phyloP scores from a whole-genome alignment of 2,888 invertebrate species.

The Drosophila kuntzei region DNA sequence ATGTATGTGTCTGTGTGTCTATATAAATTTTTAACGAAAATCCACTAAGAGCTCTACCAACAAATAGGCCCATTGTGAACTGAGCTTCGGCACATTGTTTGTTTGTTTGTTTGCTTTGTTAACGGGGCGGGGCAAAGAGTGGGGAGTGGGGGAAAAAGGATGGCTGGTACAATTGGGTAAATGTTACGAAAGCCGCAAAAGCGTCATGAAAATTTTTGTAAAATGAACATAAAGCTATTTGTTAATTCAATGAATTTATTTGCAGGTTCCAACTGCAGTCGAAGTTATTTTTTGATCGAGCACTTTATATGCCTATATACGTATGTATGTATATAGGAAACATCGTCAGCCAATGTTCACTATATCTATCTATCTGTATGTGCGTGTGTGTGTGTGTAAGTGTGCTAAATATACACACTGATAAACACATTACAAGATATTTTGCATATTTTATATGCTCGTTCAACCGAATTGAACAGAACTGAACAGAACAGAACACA shows the following conservation, averaged over 20 bases:
- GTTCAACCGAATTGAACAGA: constrained; percentile 11
- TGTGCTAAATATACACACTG: constrained; percentile 61
- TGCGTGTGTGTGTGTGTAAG: constrained; percentile 9
- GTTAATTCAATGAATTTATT: constrained; percentile 74
- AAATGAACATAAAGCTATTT: constrained; percentile 73
- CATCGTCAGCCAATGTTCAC: constrained; percentile 49
- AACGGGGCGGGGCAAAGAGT: neutral
- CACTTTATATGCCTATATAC: constrained; percentile 14
- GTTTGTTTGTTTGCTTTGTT: constrained; percentile 23
- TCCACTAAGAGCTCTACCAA: constrained; percentile 63
- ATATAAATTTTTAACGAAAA: constrained; percentile 72
- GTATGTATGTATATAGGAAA: too few species aligned
- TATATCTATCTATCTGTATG: constrained; percentile 1
- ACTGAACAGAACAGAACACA: constrained; percentile 4
- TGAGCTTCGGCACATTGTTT: constrained; percentile 14
- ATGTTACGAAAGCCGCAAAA: constrained; percentile 51
- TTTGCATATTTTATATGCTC: constrained; percentile 73
- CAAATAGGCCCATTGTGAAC: constrained; percentile 29
- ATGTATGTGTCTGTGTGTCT: constrained; percentile 9
- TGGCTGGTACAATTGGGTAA: constrained; percentile 10
- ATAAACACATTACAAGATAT: constrained; percentile 78
- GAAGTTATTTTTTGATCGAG: constrained; percentile 23
- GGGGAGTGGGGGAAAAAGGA: neutral
- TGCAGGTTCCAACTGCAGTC: constrained; percentile 11
- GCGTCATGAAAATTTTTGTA: constrained; percentile 31